Evolutionary conservation across 2,888 invertebrate species (phyloP).

Genomic region (Lepetodrilus schrolli): DNA sequence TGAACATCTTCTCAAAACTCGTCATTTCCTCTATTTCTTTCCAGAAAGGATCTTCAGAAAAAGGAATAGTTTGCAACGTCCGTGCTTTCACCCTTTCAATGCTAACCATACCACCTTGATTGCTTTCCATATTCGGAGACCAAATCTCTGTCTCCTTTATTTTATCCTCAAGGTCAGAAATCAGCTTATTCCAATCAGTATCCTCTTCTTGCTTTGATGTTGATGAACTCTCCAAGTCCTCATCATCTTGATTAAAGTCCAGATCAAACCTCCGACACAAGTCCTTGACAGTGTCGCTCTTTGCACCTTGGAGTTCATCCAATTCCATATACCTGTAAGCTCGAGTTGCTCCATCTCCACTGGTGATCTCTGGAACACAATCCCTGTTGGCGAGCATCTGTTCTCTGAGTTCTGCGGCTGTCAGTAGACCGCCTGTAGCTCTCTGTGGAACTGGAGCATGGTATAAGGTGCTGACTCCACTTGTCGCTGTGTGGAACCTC

Average conservation of each 20-base stretch:
- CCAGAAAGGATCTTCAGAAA: slow-evolving; percentile 70
- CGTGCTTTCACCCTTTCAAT: slow-evolving; percentile 67
- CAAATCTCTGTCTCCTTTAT: slow-evolving; percentile 59
- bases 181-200: slow-evolving; percentile 39
- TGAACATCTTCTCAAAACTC: slow-evolving; percentile 52
- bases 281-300: slow-evolving; percentile 54
- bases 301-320: slow-evolving; percentile 54
- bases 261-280: slow-evolving; percentile 54
- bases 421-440: slow-evolving; percentile 30
- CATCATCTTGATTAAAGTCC: slow-evolving; percentile 20
- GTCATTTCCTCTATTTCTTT: slow-evolving; percentile 68
- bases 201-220: slow-evolving; percentile 34
- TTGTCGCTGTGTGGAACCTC: slow-evolving; percentile 34
- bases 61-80: slow-evolving; percentile 68
- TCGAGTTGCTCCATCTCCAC: background rate
- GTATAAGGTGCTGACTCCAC: slow-evolving; percentile 29
- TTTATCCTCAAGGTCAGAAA: slow-evolving; percentile 42
- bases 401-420: slow-evolving; percentile 37
- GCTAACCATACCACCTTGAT: slow-evolving; percentile 62
- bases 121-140: slow-evolving; percentile 67
- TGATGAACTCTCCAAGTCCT: slow-evolving; percentile 32
- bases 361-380: background rate
- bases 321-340: slow-evolving; percentile 33
- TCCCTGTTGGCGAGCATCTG: slow-evolving; percentile 43
- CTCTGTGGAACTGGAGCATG: slow-evolving; percentile 22